A percentile compares a stretch with the other conserved stretches of the same genome.
Conservation (phyloP, 2,797 vertebrate genomes). For the Cheirogaleus major region DNA sequence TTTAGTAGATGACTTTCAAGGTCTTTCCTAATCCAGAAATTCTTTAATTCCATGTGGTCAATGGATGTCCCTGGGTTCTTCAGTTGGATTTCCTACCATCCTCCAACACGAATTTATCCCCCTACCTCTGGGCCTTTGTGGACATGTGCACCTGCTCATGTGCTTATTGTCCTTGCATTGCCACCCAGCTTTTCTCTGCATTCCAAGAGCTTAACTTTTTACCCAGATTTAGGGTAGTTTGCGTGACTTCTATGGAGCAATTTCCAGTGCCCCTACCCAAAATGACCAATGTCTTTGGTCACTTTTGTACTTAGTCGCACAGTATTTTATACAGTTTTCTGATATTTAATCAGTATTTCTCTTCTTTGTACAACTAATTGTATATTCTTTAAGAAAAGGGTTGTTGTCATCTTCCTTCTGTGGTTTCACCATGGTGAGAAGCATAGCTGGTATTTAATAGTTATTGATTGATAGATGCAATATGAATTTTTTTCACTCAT, state of each 20-base stretch:
- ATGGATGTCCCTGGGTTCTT: not conserved
- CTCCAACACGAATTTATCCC: not conserved
- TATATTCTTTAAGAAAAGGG: not conserved
- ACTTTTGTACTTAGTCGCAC: not conserved
- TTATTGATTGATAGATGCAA: not conserved
- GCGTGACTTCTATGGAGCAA: not conserved
- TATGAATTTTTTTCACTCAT: not conserved
- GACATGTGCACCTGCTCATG: not conserved
- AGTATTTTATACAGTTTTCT: not conserved
- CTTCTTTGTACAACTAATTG: not conserved
- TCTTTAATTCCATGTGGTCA: not conserved
- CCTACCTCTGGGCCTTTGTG: not conserved
- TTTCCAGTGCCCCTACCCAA: not conserved
- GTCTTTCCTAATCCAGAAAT: not conserved
- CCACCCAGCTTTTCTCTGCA: not conserved
- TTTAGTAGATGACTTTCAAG: not conserved
- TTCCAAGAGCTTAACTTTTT: not conserved
- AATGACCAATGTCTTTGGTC: not conserved
- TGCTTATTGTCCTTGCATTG: not conserved
- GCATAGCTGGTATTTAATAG: not conserved
- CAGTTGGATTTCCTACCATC: not conserved
- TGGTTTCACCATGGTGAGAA: not conserved
- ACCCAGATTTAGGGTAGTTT: not conserved
- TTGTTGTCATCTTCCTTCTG: not conserved
- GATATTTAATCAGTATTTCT: not conserved